These are phyloP conservation scores for Mimas tiliae DNA, from an alignment of 2,888 invertebrate species.

Conservation along the genomic window DNA sequence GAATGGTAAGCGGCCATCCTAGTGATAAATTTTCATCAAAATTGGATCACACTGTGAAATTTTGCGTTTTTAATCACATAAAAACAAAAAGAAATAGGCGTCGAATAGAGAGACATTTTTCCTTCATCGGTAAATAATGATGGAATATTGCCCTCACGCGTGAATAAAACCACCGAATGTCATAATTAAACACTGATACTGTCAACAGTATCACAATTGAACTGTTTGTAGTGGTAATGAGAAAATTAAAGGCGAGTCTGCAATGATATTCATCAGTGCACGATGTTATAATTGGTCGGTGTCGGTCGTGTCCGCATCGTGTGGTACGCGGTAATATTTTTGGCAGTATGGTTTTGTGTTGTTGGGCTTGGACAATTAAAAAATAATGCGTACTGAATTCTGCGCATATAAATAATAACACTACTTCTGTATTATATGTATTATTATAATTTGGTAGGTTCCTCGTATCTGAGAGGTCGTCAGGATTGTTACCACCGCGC, in stretches of 20 bases:
- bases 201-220: conserved; percentile 2
- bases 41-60: too few species aligned
- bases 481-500: too few species aligned
- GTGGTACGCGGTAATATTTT: neutral
- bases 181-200: conserved; percentile 8
- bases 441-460: too few species aligned
- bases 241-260: conserved; percentile 10
- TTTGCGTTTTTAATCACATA: too few species aligned
- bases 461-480: too few species aligned
- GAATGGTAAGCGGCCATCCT: too few species aligned
- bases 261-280: conserved; percentile 15
- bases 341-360: neutral
- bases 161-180: conserved; percentile 14
- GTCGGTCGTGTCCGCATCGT: neutral
- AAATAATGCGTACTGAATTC: too few species aligned
- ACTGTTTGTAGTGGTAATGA: conserved; percentile 17
- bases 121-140: neutral
- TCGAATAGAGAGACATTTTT: too few species aligned
- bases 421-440: too few species aligned
- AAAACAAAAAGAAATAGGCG: too few species aligned
- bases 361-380: neutral
- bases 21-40: too few species aligned
- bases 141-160: neutral
- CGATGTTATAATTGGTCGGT: conserved; percentile 20
- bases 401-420: too few species aligned